These are phyloP conservation scores for Oenanthe oenanthe DNA, from an alignment of 2,113 vertebrate species.

Conservation along the genomic window DNA sequence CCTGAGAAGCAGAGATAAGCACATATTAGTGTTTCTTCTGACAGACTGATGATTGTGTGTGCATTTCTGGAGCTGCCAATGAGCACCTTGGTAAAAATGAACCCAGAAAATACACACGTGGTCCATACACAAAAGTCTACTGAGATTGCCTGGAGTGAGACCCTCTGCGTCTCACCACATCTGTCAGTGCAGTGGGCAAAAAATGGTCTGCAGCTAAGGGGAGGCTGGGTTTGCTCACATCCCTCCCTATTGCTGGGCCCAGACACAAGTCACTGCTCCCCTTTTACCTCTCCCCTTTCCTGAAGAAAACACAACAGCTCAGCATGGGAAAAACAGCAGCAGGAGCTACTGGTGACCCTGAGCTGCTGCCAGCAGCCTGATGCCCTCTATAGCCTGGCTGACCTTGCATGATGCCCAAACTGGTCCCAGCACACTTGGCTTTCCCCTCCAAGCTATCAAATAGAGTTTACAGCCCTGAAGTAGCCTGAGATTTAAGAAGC, in stretches of 20 bases:
- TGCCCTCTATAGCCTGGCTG: not conserved
- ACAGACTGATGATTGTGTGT: not conserved
- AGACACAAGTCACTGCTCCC: accelerated
- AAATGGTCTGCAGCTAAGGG: not conserved
- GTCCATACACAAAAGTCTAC: no score
- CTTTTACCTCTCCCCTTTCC: not conserved
- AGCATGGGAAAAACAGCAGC: not conserved
- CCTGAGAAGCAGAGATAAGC: not conserved
- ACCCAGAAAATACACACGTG: not conserved
- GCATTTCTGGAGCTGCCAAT: not conserved
- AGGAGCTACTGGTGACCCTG: not conserved
- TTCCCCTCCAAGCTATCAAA: not conserved
- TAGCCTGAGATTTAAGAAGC: not conserved
- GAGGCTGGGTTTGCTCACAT: not conserved
- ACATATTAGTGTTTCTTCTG: not conserved
- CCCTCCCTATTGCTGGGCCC: not conserved
- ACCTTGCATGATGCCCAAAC: not conserved
- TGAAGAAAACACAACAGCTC: not conserved
- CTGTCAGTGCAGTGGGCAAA: not conserved
- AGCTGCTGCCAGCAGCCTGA: not conserved
- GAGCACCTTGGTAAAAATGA: not conserved
- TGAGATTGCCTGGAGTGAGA: not conserved
- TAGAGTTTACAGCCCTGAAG: no score
- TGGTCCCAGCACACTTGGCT: not conserved
- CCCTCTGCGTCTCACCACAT: not conserved